phyloP scores from a whole-genome alignment of 2,888 invertebrate species.

The Leptinotarsa haldemani region DNA sequence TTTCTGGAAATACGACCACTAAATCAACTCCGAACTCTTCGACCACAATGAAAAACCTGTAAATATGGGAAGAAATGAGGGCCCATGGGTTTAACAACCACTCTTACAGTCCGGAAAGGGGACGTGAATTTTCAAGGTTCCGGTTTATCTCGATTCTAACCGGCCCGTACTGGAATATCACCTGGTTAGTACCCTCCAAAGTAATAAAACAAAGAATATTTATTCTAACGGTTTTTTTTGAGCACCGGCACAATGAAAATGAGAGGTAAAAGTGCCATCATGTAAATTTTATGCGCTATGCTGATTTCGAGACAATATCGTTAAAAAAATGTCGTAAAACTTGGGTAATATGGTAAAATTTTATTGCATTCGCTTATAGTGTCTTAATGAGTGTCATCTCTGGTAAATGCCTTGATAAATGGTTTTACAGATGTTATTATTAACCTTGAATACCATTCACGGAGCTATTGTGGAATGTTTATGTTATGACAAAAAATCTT shows the following conservation, averaged over 20 bases:
- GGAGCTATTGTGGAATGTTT: background rate
- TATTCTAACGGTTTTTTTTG: constrained; percentile 26
- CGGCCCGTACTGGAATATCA: constrained; percentile 34
- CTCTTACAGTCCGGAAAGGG: constrained; percentile 29
- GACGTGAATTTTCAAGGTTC: constrained; percentile 26
- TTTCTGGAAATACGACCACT: constrained; percentile 18
- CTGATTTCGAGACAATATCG: constrained; percentile 16
- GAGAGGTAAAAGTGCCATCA: constrained; percentile 20
- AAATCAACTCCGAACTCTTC: constrained; percentile 18
- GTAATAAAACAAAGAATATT: constrained; percentile 28
- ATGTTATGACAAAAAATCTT: background rate
- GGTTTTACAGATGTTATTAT: background rate
- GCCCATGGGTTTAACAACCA: background rate
- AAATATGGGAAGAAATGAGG: constrained; percentile 9
- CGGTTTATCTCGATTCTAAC: constrained; percentile 26
- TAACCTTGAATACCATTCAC: background rate
- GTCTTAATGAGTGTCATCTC: background rate
- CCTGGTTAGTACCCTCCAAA: constrained; percentile 24
- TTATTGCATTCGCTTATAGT: constrained; percentile 4
- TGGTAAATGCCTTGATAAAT: constrained; percentile 8
- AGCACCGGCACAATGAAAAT: constrained; percentile 11
- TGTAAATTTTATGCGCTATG: constrained; percentile 17
- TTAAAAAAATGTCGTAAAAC: constrained; percentile 19
- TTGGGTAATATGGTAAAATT: constrained; percentile 11
- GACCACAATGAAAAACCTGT: constrained; percentile 24